Evolutionary conservation across 2,888 invertebrate species (phyloP).

Genomic region (Augiades crinisus): DNA sequence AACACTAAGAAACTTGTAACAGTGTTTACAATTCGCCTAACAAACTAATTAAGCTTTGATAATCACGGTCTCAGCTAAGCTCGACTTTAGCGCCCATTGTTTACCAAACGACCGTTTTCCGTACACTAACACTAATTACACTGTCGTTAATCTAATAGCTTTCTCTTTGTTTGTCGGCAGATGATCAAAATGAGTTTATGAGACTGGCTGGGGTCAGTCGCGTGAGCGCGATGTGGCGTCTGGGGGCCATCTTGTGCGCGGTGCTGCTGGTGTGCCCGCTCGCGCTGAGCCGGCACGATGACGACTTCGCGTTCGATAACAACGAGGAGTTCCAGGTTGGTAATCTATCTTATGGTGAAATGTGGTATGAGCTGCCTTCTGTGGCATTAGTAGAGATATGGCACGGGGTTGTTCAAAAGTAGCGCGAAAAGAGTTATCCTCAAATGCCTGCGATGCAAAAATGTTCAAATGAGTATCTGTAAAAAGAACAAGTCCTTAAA

Average conservation of each 20-base stretch:
- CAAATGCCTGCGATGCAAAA: constrained; percentile 91
- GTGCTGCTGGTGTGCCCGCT: constrained; percentile 66
- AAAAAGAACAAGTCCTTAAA: constrained; percentile 94
- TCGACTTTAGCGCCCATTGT: not conserved
- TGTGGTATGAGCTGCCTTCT: too few relatives aligned
- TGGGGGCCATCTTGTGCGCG: constrained; percentile 57
- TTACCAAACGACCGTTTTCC: not conserved
- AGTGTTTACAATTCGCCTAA: not conserved
- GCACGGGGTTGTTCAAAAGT: too few relatives aligned
- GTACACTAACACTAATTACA: not conserved
- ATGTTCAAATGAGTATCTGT: constrained; percentile 90
- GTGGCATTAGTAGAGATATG: too few relatives aligned
- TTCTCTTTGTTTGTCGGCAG: constrained; percentile 50
- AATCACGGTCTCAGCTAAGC: not conserved
- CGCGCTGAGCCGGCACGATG: constrained; percentile 69
- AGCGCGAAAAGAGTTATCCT: too few relatives aligned
- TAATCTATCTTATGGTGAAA: too few relatives aligned
- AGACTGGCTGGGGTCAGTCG: constrained; percentile 44
- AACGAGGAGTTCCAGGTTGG: constrained; percentile 73
- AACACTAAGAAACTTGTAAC: not conserved
- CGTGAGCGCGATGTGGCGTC: constrained; percentile 56
- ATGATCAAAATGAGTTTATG: constrained; percentile 68
- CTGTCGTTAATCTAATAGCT: not conserved
- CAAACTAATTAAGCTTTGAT: constrained; percentile 3
- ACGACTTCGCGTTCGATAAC: constrained; percentile 77